phyloP scores from a whole-genome alignment of 2,888 invertebrate species.

The Hymenopus coronatus region DNA sequence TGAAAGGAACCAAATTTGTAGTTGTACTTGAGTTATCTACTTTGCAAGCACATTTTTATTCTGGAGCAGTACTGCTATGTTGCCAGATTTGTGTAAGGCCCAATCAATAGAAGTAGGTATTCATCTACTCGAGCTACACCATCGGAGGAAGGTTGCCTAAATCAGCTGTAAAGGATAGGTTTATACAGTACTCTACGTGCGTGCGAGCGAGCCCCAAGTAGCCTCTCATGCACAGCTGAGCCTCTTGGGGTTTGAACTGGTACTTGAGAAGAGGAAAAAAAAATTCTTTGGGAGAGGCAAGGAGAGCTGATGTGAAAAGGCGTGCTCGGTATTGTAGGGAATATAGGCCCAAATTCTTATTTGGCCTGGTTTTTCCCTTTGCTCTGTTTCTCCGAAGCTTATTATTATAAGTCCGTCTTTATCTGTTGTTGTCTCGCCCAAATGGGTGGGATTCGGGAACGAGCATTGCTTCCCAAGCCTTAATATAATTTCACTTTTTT shows the following conservation, averaged over 20 bases:
- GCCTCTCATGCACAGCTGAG: neutral
- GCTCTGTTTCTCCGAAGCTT: neutral
- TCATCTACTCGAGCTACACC: too few relatives aligned
- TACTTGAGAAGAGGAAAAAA: neutral
- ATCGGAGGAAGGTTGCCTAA: neutral
- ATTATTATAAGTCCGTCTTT: neutral
- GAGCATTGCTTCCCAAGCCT: neutral
- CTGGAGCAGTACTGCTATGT: too few relatives aligned
- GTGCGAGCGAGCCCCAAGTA: neutral
- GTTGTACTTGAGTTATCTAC: too few relatives aligned
- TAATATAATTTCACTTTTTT: neutral
- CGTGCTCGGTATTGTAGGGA: neutral
- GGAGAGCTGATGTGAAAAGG: neutral
- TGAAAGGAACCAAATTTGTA: too few relatives aligned
- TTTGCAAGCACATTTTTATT: too few relatives aligned
- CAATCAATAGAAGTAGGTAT: too few relatives aligned
- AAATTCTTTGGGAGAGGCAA: neutral
- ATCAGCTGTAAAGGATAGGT: neutral
- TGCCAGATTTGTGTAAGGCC: too few relatives aligned
- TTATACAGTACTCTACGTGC: neutral
- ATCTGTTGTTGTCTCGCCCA: neutral
- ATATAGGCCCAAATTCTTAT: neutral
- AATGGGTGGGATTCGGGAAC: neutral
- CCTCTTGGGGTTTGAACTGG: neutral
- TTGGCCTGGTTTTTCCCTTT: neutral